Evolutionary conservation across 2,113 vertebrate genomes (phyloP).

Genomic region (Phalacrocorax carbo): DNA sequence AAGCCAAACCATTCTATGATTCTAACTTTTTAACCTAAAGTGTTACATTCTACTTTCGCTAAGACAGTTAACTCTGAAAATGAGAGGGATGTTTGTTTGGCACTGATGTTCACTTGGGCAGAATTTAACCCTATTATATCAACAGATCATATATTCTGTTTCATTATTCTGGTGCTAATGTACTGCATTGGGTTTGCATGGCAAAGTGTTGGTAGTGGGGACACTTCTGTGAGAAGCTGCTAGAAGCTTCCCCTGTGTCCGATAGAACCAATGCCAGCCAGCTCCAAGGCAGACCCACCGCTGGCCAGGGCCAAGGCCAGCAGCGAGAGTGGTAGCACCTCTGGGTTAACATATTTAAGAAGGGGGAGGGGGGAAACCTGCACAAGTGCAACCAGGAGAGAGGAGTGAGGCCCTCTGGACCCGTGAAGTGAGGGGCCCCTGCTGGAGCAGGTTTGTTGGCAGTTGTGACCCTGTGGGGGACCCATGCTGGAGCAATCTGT

Average conservation of each 20-base stretch:
- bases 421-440: no score
- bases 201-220: not conserved
- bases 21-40: no score
- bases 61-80: not conserved
- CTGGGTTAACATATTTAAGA: not conserved
- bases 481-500: no score
- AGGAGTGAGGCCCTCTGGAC: no score
- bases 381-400: not conserved
- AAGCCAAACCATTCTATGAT: no score
- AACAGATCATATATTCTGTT: not conserved
- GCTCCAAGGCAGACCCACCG: no score
- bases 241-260: not conserved
- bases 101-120: not conserved
- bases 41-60: not conserved
- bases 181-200: not conserved
- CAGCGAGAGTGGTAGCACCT: not conserved
- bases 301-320: not conserved
- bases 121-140: not conserved
- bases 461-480: no score
- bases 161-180: not conserved
- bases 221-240: not conserved
- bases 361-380: not conserved
- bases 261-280: no score
- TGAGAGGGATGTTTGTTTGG: not conserved
- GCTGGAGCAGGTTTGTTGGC: no score